Conservation (phyloP, 2,888 invertebrate genomes). For the Caenorhabditis becei region DNA sequence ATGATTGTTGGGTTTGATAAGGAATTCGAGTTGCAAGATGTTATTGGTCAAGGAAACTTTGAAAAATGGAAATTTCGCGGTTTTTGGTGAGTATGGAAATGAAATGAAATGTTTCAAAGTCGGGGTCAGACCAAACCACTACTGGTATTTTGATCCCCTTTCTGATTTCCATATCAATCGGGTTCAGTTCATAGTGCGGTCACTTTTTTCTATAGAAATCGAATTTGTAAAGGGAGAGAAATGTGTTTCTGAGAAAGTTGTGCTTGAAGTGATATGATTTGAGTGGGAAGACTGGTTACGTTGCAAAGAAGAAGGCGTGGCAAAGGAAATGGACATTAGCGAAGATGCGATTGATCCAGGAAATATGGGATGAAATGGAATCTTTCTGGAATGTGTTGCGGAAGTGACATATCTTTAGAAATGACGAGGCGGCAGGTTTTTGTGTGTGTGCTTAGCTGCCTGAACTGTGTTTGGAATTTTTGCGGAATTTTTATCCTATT, state of each 20-base stretch:
- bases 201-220: neutral
- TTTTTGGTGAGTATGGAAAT: neutral
- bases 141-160: neutral
- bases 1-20: no score
- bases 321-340: slow-evolving; percentile 41
- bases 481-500: no score
- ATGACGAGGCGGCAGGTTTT: no score
- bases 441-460: no score
- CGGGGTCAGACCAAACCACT: no score
- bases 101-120: neutral
- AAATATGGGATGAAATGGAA: neutral
- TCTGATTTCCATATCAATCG: neutral
- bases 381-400: no score
- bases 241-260: neutral
- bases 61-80: neutral
- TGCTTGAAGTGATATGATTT: slow-evolving; percentile 1
- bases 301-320: slow-evolving; percentile 3
- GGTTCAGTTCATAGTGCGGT: slow-evolving; percentile 3
- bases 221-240: neutral
- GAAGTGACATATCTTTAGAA: no score
- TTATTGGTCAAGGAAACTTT: no score
- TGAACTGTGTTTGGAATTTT: no score
- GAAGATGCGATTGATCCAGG: neutral
- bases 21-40: no score
- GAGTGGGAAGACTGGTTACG: neutral